Evolutionary conservation across 2,113 vertebrate species (phyloP), one percentile per base, ranked within the genome.

Genomic region (Martes martes): DNA sequence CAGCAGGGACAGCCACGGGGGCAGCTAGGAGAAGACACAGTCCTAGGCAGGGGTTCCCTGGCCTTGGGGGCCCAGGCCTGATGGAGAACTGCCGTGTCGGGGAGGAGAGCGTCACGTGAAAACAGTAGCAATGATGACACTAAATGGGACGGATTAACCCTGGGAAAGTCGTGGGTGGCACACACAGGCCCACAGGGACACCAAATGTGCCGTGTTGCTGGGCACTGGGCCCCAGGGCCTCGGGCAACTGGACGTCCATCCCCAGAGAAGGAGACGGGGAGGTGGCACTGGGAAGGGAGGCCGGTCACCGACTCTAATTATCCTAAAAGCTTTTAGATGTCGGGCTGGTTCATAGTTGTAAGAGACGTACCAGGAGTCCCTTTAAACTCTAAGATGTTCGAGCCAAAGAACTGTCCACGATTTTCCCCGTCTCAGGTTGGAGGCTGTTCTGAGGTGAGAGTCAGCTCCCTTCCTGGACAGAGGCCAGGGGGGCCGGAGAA

Each of bases 261-360:
- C 83, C 76, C 89, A 18, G 1, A 33, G 59, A 94, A 63, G 63
- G 74, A 88, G 78, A 31, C 0, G 55, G 36, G 81, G 39, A 73
- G 4, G 21, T 7, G 76, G 31, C 6, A 2, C 50, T 24, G 61
- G 45, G 42, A 71, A 31, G 42, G 36, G 16, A 52, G 36, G 33
- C n/a, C 4, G 0, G 57, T 45, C 80, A 28, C 91, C 26, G 7
- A 16, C 71, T 76, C 26, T 76, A 86, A 92, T 94, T 55, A 94
- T 52, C 80, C 71, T 94, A 63, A 95, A 86, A 96, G 81, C 88
- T 92, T 95, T n/a, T 36, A 18, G 21, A n/a, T 42, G 81, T 87
- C 76, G 14, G 45, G 78, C 85, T 85, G 21, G 73, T 47, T 89
- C 45, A 7, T 31, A 5, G 59, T 76, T 73, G 18, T 65, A 71